Percentiles rank a stretch among this genome's conserved stretches.
Conservation (phyloP, 2,797 vertebrate species). For the Mus spretus region DNA sequence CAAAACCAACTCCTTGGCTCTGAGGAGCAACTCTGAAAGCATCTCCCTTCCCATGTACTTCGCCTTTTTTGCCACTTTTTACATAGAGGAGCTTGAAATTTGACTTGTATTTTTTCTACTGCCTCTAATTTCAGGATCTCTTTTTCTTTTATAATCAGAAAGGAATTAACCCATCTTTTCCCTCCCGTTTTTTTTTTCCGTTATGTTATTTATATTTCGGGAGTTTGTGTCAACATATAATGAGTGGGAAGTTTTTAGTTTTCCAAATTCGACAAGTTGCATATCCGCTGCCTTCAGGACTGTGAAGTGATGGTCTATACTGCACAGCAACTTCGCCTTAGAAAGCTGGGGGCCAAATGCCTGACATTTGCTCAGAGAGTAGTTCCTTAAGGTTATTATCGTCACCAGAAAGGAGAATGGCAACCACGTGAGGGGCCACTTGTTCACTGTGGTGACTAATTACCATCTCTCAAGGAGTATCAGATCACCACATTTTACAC, state of each 20-base stretch:
- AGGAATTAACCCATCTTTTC: neutral
- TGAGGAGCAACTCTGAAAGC: constrained; percentile 33
- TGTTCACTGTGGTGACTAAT: neutral
- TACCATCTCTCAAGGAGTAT: neutral
- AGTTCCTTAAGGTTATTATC: neutral
- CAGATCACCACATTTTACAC: neutral
- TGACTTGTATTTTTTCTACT: constrained; percentile 17
- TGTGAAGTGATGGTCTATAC: neutral
- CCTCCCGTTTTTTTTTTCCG: neutral
- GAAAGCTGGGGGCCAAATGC: neutral
- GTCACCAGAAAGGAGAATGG: neutral
- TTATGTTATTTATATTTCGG: neutral
- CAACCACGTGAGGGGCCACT: neutral
- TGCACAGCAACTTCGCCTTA: neutral
- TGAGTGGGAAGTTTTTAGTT: too few species aligned
- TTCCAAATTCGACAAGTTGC: too few species aligned
- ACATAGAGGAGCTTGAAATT: neutral
- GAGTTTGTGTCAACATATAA: constrained; percentile 4
- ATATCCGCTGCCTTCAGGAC: neutral
- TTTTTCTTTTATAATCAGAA: neutral
- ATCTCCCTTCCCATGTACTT: neutral
- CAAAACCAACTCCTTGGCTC: neutral
- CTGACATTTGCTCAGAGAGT: neutral
- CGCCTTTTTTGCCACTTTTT: neutral
- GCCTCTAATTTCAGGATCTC: constrained; percentile 43